These are phyloP conservation scores for Amphiprion clarkii DNA, from an alignment of 2,797 vertebrate genomes.

Conservation along the genomic window DNA sequence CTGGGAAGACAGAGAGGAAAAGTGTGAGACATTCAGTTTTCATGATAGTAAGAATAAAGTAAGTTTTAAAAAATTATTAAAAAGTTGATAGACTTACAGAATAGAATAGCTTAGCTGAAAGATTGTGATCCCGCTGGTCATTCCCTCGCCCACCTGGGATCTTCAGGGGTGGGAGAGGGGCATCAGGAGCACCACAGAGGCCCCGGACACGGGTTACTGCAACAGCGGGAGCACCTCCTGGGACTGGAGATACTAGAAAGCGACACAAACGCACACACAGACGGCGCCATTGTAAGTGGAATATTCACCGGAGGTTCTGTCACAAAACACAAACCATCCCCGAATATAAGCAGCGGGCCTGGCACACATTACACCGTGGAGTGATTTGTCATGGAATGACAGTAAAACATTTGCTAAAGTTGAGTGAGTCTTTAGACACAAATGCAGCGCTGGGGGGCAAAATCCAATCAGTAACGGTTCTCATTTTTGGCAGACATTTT, in stretches of 20 bases:
- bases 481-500: neutral
- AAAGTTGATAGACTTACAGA: conserved; percentile 88
- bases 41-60: neutral
- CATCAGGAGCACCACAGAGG: conserved; percentile 99
- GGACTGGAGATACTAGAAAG: conserved; percentile 82
- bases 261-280: conserved; percentile 29
- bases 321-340: conserved; percentile 3
- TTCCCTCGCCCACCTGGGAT: conserved; percentile 99
- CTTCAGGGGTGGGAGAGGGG: conserved; percentile 99
- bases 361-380: neutral
- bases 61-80: neutral
- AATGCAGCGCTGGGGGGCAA: neutral
- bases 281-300: conserved; percentile 45
- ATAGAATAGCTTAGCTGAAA: conserved; percentile 97
- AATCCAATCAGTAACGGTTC: conserved; percentile 46
- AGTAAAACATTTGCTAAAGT: conserved; percentile 51
- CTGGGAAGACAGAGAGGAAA: conserved; percentile 66
- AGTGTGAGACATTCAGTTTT: neutral
- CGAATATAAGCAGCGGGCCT: conserved; percentile 5
- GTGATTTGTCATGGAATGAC: conserved; percentile 24
- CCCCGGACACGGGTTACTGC: conserved; percentile 99
- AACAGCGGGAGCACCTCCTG: conserved; percentile 90
- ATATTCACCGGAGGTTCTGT: conserved; percentile 20
- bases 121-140: conserved; percentile 99
- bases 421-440: neutral